Base-by-base conservation (phyloP, 2,113 vertebrate species). In the Panthera uncia region DNA sequence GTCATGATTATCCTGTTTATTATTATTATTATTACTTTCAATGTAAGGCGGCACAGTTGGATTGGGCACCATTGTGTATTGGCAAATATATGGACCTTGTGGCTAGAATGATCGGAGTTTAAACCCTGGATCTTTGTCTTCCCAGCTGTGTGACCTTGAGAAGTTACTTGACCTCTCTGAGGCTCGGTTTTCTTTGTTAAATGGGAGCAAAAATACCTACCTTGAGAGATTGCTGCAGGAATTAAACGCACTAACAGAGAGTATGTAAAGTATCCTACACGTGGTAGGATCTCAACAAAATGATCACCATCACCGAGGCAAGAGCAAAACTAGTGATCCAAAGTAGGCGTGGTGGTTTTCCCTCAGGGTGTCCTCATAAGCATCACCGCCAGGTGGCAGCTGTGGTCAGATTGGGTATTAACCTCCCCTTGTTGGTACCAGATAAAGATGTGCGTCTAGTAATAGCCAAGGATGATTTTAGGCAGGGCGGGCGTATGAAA, bases 301-400 rank as follows among this genome's bases (percentile, higher is more conserved):
- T 25, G 45, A 11, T 48, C 36, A 16, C 21, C 45, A n/a, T 13
- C 23, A 14, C 41, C 1, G 1, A 7, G 19, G 38, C 50, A 74
- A 21, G 33, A 23, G 66, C 33, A 29, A 65, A 65, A 23, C 93
- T 8, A 1, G 57, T 11, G 2, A 21, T 41, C 14, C 45, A 76
- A 48, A 31, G 7, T 9, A 74, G 38, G 74, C 41, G 3, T 7
- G 29, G 81, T 2, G 38, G 29, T 11, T 79, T 61, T 41, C 68
- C 92, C 11, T 12, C 1, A 65, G 36, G 36, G 5, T 74, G 68
- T 91, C 45, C 74, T 91, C 87, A 33, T 45, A 50, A 93, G 76
- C 63, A 61, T 33, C 23, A 36, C 96, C 95, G 90, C 86, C 4
- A 96, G 96, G 90, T 92, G 94, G 95, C 90, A 96, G 92, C 90